These are phyloP conservation scores for Acanthosepion lycidas DNA, from an alignment of 2,888 invertebrate genomes.

Conservation along the genomic window DNA sequence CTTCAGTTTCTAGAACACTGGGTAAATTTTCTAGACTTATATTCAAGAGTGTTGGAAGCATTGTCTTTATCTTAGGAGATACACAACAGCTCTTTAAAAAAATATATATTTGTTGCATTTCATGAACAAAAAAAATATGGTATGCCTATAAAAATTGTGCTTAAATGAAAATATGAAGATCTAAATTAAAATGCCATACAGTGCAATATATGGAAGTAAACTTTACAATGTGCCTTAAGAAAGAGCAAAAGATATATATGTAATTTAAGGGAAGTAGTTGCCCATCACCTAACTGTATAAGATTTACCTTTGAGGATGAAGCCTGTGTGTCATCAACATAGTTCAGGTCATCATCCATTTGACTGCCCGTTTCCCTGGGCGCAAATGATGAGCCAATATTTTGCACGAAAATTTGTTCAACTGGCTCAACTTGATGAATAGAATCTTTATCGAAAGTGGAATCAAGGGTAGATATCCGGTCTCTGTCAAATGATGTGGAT, in stretches of 20 bases:
- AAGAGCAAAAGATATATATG: not conserved
- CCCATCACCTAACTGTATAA: not conserved
- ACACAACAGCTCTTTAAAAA: too few relatives aligned
- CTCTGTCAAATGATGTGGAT: conserved; percentile 33
- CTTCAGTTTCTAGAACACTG: too few relatives aligned
- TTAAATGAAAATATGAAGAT: too few relatives aligned
- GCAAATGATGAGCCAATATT: not conserved
- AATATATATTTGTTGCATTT: too few relatives aligned
- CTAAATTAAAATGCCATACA: too few relatives aligned
- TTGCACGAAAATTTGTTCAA: not conserved
- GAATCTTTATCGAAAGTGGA: conserved; percentile 47
- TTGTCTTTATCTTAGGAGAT: too few relatives aligned
- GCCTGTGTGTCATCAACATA: conserved; percentile 40
- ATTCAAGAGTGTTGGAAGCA: too few relatives aligned
- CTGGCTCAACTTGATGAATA: not conserved
- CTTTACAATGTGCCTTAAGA: not conserved
- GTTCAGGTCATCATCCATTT: conserved; percentile 40
- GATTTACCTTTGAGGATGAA: conserved; percentile 41
- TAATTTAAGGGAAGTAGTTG: not conserved
- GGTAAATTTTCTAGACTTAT: too few relatives aligned
- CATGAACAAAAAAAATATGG: too few relatives aligned
- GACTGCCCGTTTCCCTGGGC: conserved; percentile 33
- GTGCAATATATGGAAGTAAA: too few relatives aligned
- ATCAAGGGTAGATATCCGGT: conserved; percentile 25
- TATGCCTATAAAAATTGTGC: too few relatives aligned